phyloP scores from a whole-genome alignment of 2,797 vertebrate species.

The Leontocebus nigricollis region DNA sequence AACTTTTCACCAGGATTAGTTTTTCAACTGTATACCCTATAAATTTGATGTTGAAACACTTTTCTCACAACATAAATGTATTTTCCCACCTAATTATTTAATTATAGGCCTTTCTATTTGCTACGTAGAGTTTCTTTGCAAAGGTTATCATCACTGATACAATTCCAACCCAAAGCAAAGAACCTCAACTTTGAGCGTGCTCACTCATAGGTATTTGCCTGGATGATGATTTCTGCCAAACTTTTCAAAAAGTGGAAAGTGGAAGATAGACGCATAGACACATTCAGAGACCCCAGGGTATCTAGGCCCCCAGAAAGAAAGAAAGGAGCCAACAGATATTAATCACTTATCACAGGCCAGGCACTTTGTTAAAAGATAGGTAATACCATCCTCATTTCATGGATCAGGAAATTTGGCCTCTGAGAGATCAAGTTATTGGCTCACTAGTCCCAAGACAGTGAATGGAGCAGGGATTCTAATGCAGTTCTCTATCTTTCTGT shows the following conservation, averaged over 20 bases:
- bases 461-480: constrained; percentile 26
- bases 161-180: background rate
- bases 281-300: background rate
- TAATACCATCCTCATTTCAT: background rate
- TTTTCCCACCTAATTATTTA: background rate
- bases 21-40: background rate
- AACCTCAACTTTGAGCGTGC: background rate
- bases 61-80: background rate
- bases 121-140: background rate
- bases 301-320: background rate
- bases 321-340: background rate
- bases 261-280: background rate
- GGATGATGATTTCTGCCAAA: background rate
- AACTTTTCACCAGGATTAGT: background rate
- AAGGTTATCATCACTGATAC: background rate
- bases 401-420: constrained; percentile 17
- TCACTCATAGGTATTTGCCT: background rate
- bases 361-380: constrained; percentile 21
- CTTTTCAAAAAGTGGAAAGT: background rate
- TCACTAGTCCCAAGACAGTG: constrained; percentile 1
- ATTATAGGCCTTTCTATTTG: background rate
- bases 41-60: background rate
- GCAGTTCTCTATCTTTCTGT: constrained; percentile 38
- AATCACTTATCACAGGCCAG: background rate
- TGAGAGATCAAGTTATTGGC: constrained; percentile 4